phyloP scores from a whole-genome alignment of 2,113 vertebrate species.

The Prinia subflava region DNA sequence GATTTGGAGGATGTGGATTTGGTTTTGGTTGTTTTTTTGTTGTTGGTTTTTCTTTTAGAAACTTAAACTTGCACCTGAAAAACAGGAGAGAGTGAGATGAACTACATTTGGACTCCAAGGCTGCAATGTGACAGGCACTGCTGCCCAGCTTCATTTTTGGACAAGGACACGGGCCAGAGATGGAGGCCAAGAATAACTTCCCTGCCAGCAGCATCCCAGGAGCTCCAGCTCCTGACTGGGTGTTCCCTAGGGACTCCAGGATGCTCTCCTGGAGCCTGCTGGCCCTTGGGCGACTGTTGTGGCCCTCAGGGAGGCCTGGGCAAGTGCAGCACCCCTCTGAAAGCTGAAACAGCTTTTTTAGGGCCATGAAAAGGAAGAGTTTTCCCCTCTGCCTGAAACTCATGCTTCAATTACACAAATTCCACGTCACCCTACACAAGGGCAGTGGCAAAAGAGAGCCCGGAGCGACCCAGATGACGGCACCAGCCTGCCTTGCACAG shows the following conservation, averaged over 20 bases:
- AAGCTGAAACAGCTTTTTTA: background rate
- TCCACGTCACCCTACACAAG: background rate
- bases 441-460: background rate
- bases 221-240: background rate
- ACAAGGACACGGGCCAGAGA: background rate
- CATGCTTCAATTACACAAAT: background rate
- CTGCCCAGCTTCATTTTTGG: background rate
- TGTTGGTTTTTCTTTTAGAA: background rate
- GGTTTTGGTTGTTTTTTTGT: background rate
- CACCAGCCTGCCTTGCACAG: background rate
- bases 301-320: background rate
- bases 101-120: background rate
- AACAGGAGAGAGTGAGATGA: background rate
- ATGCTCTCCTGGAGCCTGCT: background rate
- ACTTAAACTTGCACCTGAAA: background rate
- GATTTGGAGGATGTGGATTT: background rate
- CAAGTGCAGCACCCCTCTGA: background rate
- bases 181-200: background rate
- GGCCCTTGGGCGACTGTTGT: fast-evolving
- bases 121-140: background rate
- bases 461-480: background rate
- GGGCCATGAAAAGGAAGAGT: background rate
- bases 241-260: background rate
- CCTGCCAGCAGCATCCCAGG: background rate
- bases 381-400: background rate